Conservation (phyloP, 2,797 vertebrate genomes). For the Anolis apletophallus region DNA sequence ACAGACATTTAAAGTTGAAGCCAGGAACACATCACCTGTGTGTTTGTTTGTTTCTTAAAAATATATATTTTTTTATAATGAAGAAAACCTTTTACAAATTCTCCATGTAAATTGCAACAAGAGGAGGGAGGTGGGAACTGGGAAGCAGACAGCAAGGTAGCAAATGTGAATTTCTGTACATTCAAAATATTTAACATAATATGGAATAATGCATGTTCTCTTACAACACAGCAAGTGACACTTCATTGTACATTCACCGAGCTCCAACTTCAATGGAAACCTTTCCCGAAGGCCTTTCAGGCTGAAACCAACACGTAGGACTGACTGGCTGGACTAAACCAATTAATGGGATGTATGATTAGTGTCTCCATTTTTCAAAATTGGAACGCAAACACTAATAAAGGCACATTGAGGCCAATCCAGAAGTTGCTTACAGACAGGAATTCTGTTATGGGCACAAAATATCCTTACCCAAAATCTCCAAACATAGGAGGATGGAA, state of each 20-base stretch:
- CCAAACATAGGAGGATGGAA: too few relatives aligned
- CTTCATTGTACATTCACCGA: constrained; percentile 14
- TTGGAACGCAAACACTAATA: neutral
- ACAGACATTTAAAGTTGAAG: constrained; percentile 54
- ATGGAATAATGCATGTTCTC: constrained; percentile 3
- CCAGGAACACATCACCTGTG: constrained; percentile 37
- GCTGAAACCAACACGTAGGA: constrained; percentile 40
- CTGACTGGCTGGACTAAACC: neutral
- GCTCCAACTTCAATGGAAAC: constrained; percentile 13
- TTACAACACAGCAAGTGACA: constrained; percentile 5
- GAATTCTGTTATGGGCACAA: neutral
- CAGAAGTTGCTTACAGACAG: neutral
- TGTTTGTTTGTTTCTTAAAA: neutral
- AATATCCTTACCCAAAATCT: too few relatives aligned
- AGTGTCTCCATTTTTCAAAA: neutral
- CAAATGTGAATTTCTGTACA: constrained; percentile 51
- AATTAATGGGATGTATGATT: neutral
- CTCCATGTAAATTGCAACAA: constrained; percentile 52
- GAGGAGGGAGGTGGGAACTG: constrained; percentile 19
- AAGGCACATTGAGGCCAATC: fast-evolving
- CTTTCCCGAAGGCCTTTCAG: constrained; percentile 45
- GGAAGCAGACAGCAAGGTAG: constrained; percentile 42
- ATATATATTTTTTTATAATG: constrained; percentile 59
- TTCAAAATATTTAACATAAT: constrained; percentile 55
- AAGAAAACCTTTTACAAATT: constrained; percentile 56